Evolutionary conservation across 1,140 invertebrate species (phyloP).

Genomic region (Ladona fulva): DNA sequence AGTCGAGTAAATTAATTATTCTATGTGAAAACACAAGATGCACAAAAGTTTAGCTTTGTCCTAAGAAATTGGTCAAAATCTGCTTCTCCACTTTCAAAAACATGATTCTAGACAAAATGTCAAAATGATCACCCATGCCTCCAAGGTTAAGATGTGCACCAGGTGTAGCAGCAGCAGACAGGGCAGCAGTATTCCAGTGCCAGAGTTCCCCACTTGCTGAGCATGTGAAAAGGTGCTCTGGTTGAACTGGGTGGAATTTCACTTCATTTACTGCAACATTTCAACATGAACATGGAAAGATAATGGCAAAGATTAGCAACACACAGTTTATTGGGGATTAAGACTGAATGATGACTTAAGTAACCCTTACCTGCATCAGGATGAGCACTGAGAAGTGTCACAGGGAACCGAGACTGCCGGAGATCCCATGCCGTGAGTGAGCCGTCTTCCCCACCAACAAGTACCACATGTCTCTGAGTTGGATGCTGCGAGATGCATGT

Average conservation of each 20-base stretch:
- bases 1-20: too few species aligned
- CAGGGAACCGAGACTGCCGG: constrained; percentile 66
- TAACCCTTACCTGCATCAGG: constrained; percentile 43
- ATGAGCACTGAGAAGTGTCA: constrained; percentile 70
- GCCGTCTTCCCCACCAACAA: constrained; percentile 73
- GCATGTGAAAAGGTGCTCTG: constrained; percentile 72
- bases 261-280: constrained; percentile 62
- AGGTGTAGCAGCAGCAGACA: background rate
- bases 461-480: constrained; percentile 70
- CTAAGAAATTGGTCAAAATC: too few species aligned
- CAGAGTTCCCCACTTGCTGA: constrained; percentile 71
- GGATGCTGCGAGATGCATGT: constrained; percentile 71
- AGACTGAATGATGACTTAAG: background rate
- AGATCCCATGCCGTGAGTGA: constrained; percentile 83
- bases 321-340: too few species aligned
- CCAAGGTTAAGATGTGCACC: background rate
- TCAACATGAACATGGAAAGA: too few species aligned
- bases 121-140: background rate
- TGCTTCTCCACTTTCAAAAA: too few species aligned
- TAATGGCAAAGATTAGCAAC: too few species aligned
- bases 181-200: constrained; percentile 59
- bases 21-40: too few species aligned
- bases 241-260: constrained; percentile 70
- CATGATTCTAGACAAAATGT: too few species aligned
- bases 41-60: too few species aligned